These are phyloP conservation scores for Philereme transversata DNA, from an alignment of 2,888 invertebrate species.

Conservation along the genomic window DNA sequence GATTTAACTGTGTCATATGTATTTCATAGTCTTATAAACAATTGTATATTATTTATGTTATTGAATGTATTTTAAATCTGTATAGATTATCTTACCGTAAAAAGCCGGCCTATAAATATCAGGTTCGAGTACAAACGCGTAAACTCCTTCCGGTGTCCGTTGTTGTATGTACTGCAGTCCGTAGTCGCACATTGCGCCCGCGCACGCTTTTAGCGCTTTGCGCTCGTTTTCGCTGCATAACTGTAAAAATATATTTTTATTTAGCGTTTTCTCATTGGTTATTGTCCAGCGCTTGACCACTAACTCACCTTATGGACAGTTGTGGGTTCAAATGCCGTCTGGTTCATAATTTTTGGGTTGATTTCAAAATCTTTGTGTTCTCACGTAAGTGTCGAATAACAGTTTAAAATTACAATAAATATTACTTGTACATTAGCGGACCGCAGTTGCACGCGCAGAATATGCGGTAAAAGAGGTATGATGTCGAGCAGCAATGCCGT, in stretches of 20 bases:
- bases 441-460: slow-evolving; percentile 89
- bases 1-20: too few species aligned
- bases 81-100: slow-evolving; percentile 58
- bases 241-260: slow-evolving; percentile 61
- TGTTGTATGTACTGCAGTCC: slow-evolving; percentile 94
- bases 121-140: slow-evolving; percentile 89
- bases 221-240: slow-evolving; percentile 90
- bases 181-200: slow-evolving; percentile 94
- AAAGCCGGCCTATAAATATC: slow-evolving; percentile 88
- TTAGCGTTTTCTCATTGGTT: too few species aligned
- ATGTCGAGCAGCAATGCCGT: slow-evolving; percentile 86
- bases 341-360: too few species aligned
- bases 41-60: too few species aligned
- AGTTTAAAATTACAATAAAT: too few species aligned
- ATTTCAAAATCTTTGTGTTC: too few species aligned
- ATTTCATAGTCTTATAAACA: too few species aligned
- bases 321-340: too few species aligned
- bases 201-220: slow-evolving; percentile 86
- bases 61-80: too few species aligned
- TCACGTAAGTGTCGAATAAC: too few species aligned
- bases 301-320: too few species aligned
- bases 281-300: too few species aligned
- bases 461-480: slow-evolving; percentile 87
- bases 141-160: slow-evolving; percentile 89
- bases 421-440: slow-evolving; percentile 85